Evolutionary conservation across 2,797 vertebrate species (phyloP).

Genomic region (Peromyscus melanophrys): DNA sequence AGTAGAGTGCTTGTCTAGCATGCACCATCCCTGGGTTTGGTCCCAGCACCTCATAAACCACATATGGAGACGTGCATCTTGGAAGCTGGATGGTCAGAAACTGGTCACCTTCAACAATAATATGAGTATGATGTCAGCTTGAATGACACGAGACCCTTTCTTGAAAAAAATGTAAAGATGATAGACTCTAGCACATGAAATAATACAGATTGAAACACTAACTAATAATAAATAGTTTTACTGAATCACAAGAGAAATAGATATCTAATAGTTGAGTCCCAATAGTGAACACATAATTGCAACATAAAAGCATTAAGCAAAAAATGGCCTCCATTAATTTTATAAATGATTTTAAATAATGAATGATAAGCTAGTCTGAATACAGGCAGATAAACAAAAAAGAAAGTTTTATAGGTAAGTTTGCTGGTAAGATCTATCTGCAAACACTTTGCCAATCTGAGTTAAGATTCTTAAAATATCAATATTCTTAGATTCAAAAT

Average conservation of each 20-base stretch:
- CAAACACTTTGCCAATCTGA: not conserved
- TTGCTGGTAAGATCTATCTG: not conserved
- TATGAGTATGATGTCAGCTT: not conserved
- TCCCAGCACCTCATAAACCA: not conserved
- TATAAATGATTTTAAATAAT: conserved; percentile 43
- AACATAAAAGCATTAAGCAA: not conserved
- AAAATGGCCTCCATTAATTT: conserved; percentile 9
- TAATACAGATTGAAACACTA: not conserved
- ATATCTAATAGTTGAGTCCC: conserved; percentile 10
- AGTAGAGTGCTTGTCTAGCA: not conserved
- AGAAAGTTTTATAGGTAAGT: not conserved
- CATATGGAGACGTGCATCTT: not conserved
- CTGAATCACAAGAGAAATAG: conserved; percentile 8
- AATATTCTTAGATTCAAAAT: conserved; percentile 6
- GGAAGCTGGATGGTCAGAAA: not conserved
- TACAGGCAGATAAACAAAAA: not conserved
- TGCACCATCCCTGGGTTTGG: not conserved
- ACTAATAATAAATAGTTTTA: not conserved
- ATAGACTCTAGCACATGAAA: not conserved
- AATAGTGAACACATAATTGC: conserved; percentile 7
- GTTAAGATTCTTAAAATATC: not conserved
- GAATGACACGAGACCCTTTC: not conserved
- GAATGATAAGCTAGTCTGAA: not conserved
- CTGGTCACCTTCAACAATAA: not conserved
- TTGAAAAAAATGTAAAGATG: not conserved